Conservation (phyloP, 2,113 vertebrate genomes). For the Marcusenius ussheri region DNA sequence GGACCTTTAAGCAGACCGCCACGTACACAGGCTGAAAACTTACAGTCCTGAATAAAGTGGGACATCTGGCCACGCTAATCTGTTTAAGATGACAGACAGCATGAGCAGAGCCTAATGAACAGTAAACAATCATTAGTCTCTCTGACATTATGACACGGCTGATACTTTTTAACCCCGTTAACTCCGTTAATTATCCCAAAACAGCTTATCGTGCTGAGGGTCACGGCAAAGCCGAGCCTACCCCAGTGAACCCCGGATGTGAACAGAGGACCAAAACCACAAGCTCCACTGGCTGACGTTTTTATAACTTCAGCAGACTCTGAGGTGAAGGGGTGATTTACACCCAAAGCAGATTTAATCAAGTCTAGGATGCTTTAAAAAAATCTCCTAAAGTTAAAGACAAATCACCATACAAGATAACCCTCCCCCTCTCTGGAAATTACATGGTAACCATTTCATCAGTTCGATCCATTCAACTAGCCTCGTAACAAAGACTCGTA, state of each 20-base stretch:
- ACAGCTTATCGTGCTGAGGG: constrained; percentile 48
- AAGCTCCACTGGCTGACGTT: background rate
- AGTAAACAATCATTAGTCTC: constrained; percentile 37
- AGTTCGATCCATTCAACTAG: background rate
- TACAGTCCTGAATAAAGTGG: constrained; percentile 38
- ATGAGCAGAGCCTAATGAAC: constrained; percentile 24
- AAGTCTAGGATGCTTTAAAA: background rate
- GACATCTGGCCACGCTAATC: constrained; percentile 55
- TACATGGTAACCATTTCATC: constrained; percentile 25
- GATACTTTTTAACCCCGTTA: constrained; percentile 49
- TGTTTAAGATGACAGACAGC: constrained; percentile 42
- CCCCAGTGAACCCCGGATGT: constrained; percentile 11
- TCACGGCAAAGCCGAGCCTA: constrained; percentile 37
- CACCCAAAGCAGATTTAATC: background rate
- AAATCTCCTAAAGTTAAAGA: constrained; percentile 25
- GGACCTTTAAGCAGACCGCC: constrained; percentile 34
- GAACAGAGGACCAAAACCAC: background rate
- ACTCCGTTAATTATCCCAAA: constrained; percentile 51
- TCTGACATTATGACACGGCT: constrained; percentile 55
- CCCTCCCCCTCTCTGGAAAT: constrained; percentile 29
- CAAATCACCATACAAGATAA: constrained; percentile 32
- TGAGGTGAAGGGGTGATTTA: background rate
- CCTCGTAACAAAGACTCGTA: background rate
- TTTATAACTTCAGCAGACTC: background rate
- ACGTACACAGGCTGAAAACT: constrained; percentile 13